Percentiles rank a stretch among this genome's conserved stretches.
Evolutionary conservation across 2,113 vertebrate genomes (phyloP).

Genomic region (Halichoeres trimaculatus): DNA sequence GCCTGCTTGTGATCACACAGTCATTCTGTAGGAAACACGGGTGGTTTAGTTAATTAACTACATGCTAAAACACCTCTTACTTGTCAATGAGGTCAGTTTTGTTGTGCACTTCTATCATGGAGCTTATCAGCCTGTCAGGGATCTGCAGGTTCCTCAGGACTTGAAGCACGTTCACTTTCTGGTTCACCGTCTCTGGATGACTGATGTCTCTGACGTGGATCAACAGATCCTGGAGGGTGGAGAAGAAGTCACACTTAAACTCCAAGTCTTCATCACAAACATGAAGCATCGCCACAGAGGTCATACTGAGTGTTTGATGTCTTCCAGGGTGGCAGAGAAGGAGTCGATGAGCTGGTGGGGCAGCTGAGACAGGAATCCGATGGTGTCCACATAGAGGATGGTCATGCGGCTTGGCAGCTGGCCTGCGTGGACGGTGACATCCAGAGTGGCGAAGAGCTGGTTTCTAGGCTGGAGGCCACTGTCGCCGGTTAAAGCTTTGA

Average conservation of each 20-base stretch:
- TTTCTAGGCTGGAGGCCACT: slow-evolving; percentile 84
- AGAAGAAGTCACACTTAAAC: background rate
- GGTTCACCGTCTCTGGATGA: slow-evolving; percentile 89
- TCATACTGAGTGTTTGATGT: slow-evolving; percentile 90
- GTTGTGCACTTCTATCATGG: slow-evolving; percentile 93
- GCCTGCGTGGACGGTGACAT: slow-evolving; percentile 91
- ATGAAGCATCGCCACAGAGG: background rate
- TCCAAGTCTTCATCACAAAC: background rate
- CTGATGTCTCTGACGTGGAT: slow-evolving; percentile 93
- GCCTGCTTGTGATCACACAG: too few relatives aligned
- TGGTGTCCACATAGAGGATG: slow-evolving; percentile 92
- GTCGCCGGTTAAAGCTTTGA: slow-evolving; percentile 92
- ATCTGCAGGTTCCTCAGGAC: slow-evolving; percentile 87
- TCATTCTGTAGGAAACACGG: too few relatives aligned
- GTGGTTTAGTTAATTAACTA: too few relatives aligned
- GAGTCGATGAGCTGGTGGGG: slow-evolving; percentile 92
- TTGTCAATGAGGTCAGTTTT: slow-evolving; percentile 90
- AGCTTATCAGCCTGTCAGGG: slow-evolving; percentile 84
- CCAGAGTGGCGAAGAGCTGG: slow-evolving; percentile 93
- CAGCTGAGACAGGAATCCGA: slow-evolving; percentile 95
- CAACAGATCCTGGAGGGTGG: slow-evolving; percentile 86
- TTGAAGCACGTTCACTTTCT: slow-evolving; percentile 89
- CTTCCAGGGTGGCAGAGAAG: slow-evolving; percentile 93
- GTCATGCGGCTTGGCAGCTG: slow-evolving; percentile 85
- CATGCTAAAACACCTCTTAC: slow-evolving; percentile 72